Evolutionary conservation across 2,888 invertebrate species (phyloP), one percentile per base, ranked within the genome.

Genomic region (Lasioglossum oenotherae): DNA sequence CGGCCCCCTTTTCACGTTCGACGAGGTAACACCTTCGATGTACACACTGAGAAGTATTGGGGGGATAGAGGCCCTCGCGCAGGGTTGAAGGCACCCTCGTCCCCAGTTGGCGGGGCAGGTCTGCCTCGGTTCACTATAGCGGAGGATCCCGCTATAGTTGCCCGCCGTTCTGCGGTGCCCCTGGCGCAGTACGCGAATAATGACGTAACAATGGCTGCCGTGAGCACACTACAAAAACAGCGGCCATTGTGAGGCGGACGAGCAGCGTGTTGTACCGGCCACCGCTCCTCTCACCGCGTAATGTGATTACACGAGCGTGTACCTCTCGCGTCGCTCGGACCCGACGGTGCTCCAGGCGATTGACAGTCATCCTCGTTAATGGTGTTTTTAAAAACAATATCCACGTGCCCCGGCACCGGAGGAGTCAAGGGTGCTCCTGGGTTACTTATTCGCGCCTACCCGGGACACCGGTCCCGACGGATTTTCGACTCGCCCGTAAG

Each of bases 341-440:
- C 88, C 49, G 74, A 77, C 35, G 89, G 89, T 89, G 89, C 91
- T 90, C 86, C 80, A 92, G 91, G 89, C 92, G 91, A 91, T 93
- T 93, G 94, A 94, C 94, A 94, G 93, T 94, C 94, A 94, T 91
- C 92, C 93, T 91, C 90, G 93, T 93, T 94, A 94, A 95, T 94
- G 94, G 94, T 94, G 94, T 94, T 94, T 94, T 95, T 93, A 94
- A 93, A 95, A 94, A 95, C 94, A 95, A 95, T 94, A 94, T 92
- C 91, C 92, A 92, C 92, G 93, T 93, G 92, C 90, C 92, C 64
- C 74, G 67, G 35, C 38, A 38, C 71, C 38, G 41, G 41, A 78
- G 83, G 78, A 91, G 89, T 90, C 91, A 89, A 91, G 85, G 89
- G 88, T 84, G 78, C 87, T 87, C 1, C 77, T 72, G 69, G 80